Evolutionary conservation across 2,888 invertebrate genomes (phyloP).

Genomic region (Pardosa pseudoannulata): DNA sequence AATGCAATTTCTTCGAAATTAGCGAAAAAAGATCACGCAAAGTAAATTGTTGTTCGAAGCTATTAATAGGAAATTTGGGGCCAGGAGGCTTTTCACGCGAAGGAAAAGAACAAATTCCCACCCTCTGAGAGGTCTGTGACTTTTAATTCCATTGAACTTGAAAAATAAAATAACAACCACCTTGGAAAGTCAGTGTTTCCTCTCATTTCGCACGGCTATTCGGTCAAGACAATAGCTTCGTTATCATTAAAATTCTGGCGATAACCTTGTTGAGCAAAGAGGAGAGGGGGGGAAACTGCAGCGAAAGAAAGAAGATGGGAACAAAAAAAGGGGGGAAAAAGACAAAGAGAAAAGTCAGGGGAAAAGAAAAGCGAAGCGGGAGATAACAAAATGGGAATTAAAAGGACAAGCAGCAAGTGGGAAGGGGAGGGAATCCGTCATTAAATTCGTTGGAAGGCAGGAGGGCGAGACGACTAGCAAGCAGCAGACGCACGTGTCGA

Average conservation of each 20-base stretch:
- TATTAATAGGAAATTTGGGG: neutral
- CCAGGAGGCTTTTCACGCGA: neutral
- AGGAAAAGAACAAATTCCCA: constrained; percentile 6
- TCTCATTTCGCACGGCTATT: constrained; percentile 64
- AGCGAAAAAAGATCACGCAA: no score
- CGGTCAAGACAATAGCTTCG: constrained; percentile 59
- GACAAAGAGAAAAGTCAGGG: constrained; percentile 9
- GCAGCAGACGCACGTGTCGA: constrained; percentile 61
- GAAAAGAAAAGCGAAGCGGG: constrained; percentile 32
- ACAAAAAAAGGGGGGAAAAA: constrained; percentile 16
- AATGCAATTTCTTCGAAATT: no score
- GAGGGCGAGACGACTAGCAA: constrained; percentile 59
- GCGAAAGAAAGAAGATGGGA: constrained; percentile 34
- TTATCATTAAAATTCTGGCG: constrained; percentile 69
- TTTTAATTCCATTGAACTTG: constrained; percentile 64
- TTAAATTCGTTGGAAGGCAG: constrained; percentile 57
- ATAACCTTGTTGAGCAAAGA: constrained; percentile 67
- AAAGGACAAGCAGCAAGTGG: constrained; percentile 41
- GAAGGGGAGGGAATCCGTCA: constrained; percentile 47
- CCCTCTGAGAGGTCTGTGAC: constrained; percentile 58
- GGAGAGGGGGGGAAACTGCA: constrained; percentile 9
- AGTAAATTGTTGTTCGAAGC: no score
- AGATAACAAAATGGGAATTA: constrained; percentile 70
- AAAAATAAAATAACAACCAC: constrained; percentile 58
- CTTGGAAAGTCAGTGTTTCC: constrained; percentile 52